phyloP scores from a whole-genome alignment of 92 coral and sea anemone species.

The Zoanthus solanderi region DNA sequence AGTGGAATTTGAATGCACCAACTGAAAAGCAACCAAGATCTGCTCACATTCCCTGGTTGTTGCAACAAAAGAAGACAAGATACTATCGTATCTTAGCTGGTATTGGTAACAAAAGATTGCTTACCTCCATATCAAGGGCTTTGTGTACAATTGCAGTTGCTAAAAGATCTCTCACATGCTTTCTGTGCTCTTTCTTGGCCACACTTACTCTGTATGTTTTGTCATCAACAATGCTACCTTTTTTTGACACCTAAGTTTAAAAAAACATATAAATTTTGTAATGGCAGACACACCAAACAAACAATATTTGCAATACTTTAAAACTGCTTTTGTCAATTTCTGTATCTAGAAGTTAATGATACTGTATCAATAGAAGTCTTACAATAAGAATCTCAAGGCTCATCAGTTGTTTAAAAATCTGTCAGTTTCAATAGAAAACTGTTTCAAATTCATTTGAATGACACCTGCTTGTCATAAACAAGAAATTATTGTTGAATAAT shows the following conservation, averaged over 20 bases:
- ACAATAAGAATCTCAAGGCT: too few species aligned
- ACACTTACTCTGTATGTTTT: slow-evolving; percentile 93
- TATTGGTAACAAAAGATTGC: slow-evolving; percentile 2
- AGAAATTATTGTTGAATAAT: too few species aligned
- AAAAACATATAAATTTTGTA: neutral
- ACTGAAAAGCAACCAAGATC: slow-evolving; percentile 52
- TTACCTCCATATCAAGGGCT: slow-evolving; percentile 97
- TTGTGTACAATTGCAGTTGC: slow-evolving; percentile 99
- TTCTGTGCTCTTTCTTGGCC: slow-evolving; percentile 97
- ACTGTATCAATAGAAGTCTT: too few species aligned
- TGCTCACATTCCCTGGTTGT: slow-evolving; percentile 55
- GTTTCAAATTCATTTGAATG: too few species aligned
- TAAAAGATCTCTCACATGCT: slow-evolving; percentile 94
- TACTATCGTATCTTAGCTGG: slow-evolving; percentile 7
- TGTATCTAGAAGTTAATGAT: too few species aligned
- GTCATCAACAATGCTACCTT: slow-evolving; percentile 86
- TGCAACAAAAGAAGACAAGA: slow-evolving; percentile 32
- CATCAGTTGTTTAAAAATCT: too few species aligned
- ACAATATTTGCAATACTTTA: too few species aligned
- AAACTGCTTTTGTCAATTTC: too few species aligned
- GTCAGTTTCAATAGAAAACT: too few species aligned
- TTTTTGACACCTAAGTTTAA: slow-evolving; percentile 72
- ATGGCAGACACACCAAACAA: too few species aligned
- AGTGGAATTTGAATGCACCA: slow-evolving; percentile 40
- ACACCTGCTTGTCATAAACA: too few species aligned